A percentile compares a stretch with the other conserved stretches of the same genome.
Conservation (phyloP, 2,888 invertebrate genomes). For the Chelonus formosanus region DNA sequence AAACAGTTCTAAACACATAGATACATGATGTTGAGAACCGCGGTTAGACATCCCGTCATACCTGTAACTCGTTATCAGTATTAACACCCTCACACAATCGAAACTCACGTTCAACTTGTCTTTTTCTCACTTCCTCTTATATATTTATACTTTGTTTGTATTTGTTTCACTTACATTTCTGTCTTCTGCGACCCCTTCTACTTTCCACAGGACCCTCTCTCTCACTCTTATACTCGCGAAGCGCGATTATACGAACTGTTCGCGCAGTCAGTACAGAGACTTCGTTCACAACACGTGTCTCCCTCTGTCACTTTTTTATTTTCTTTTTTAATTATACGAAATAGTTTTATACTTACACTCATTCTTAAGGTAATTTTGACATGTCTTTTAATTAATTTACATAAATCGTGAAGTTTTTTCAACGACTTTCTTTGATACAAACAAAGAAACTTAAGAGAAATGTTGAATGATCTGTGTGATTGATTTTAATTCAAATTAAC, state of each 20-base stretch:
- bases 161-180: conserved; percentile 29
- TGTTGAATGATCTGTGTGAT: too few relatives aligned
- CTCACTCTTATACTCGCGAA: conserved; percentile 41
- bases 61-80: conserved; percentile 51
- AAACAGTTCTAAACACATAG: too few relatives aligned
- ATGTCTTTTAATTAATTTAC: too few relatives aligned
- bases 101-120: conserved; percentile 35
- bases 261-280: conserved; percentile 50
- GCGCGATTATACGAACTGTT: conserved; percentile 43
- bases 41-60: conserved; percentile 17
- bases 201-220: conserved; percentile 33
- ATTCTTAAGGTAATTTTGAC: too few relatives aligned
- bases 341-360: not conserved
- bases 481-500: too few relatives aligned
- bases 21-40: too few relatives aligned
- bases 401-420: too few relatives aligned
- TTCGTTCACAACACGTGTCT: conserved; percentile 46
- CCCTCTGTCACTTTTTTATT: conserved; percentile 33
- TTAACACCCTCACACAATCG: conserved; percentile 41
- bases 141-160: conserved; percentile 32
- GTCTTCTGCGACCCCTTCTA: conserved; percentile 33
- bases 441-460: too few relatives aligned
- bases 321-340: not conserved
- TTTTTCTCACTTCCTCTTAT: conserved; percentile 32
- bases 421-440: too few relatives aligned